phyloP scores from a whole-genome alignment of 2,113 vertebrate species.

The Chauna torquata region DNA sequence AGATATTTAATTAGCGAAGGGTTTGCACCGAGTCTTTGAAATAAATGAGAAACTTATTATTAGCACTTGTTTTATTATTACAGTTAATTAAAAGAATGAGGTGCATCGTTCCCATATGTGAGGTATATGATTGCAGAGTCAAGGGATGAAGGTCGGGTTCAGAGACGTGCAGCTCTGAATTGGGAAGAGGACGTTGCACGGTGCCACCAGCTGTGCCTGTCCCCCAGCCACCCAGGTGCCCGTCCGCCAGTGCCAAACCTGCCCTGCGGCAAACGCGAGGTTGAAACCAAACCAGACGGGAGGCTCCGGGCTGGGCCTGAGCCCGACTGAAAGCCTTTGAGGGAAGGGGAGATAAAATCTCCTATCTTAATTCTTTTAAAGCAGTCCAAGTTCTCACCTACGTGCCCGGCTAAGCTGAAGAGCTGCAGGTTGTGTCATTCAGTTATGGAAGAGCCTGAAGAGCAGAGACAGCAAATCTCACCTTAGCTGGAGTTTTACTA shows the following conservation, averaged over 20 bases:
- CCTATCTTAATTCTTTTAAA: neutral
- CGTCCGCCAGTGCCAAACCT: neutral
- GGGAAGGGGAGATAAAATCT: conserved; percentile 47
- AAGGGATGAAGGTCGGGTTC: neutral
- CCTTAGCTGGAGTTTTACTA: neutral
- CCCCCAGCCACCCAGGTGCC: neutral
- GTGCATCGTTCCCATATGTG: neutral
- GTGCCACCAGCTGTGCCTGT: fast-evolving
- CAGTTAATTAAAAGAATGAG: conserved; percentile 18
- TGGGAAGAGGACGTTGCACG: fast-evolving
- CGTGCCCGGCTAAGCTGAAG: neutral
- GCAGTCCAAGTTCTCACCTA: neutral
- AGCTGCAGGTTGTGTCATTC: neutral
- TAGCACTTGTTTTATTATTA: neutral
- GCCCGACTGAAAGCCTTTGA: neutral
- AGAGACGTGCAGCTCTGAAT: neutral
- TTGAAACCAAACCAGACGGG: neutral
- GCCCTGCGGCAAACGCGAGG: neutral
- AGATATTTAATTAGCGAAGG: conserved; percentile 1
- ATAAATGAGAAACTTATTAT: neutral
- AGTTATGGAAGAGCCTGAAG: neutral
- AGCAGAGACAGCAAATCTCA: neutral
- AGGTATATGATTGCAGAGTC: neutral
- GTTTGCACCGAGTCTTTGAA: neutral
- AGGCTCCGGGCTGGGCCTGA: neutral